Evolutionary conservation across 2,888 invertebrate species (phyloP).

Genomic region (Salpingus planirostris): DNA sequence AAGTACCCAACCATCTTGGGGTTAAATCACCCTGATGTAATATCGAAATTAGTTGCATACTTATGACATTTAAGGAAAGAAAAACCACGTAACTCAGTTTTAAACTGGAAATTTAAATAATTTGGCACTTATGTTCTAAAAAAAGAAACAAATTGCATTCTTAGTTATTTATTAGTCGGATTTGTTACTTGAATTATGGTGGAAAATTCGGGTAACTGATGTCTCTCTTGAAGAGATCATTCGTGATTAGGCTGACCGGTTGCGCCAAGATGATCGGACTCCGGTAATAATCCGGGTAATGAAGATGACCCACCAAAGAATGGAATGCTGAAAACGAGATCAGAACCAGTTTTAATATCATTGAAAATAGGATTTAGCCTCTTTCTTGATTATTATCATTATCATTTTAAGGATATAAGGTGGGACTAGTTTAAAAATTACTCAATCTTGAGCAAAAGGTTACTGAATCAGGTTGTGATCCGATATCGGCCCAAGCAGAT

Average conservation of each 20-base stretch:
- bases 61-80: too few species aligned
- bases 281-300: constrained; percentile 28
- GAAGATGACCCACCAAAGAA: constrained; percentile 23
- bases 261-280: constrained; percentile 27
- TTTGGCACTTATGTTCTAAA: neutral
- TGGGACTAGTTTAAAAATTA: constrained; percentile 12
- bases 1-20: too few species aligned
- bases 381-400: too few species aligned
- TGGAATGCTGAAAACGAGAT: constrained; percentile 27
- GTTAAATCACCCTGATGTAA: too few species aligned
- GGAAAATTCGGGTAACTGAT: constrained; percentile 8
- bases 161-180: neutral
- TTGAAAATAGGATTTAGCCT: too few species aligned
- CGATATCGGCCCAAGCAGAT: too few species aligned
- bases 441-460: constrained; percentile 9
- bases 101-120: too few species aligned
- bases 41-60: too few species aligned
- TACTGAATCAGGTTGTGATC: constrained; percentile 5
- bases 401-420: too few species aligned
- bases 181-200: constrained; percentile 2
- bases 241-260: constrained; percentile 33
- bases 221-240: constrained; percentile 23
- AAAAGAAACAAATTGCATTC: neutral
- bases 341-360: too few species aligned
- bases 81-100: too few species aligned